Percentiles rank a stretch among this genome's conserved stretches.
phyloP scores from a whole-genome alignment of 2,888 invertebrate genomes.

The Blastobasis lacticolella region DNA sequence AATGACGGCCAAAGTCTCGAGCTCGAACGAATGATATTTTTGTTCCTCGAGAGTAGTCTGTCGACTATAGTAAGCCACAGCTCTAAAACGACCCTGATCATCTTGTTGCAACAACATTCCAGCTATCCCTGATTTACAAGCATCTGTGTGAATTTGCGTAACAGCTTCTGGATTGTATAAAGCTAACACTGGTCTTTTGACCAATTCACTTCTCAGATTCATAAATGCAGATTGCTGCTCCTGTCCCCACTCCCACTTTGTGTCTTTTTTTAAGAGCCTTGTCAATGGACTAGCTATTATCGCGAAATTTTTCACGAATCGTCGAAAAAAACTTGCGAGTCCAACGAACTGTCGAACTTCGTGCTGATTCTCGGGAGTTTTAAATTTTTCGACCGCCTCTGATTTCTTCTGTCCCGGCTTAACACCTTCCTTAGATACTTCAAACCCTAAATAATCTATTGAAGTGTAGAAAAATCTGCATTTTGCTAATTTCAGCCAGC shows the following conservation, averaged over 20 bases:
- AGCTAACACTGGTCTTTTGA: background rate
- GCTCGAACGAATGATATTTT: slow-evolving; percentile 27
- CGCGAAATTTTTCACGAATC: slow-evolving; percentile 16
- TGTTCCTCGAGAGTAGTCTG: slow-evolving; percentile 25
- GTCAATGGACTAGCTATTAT: slow-evolving; percentile 7
- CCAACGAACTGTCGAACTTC: slow-evolving; percentile 23
- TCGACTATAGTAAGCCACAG: slow-evolving; percentile 26
- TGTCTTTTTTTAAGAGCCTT: slow-evolving; percentile 1
- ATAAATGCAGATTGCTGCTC: background rate
- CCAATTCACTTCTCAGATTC: background rate
- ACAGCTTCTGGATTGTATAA: slow-evolving; percentile 6
- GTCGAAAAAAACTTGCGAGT: slow-evolving; percentile 19
- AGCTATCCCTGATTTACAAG: slow-evolving; percentile 23
- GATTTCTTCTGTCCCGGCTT: slow-evolving; percentile 7
- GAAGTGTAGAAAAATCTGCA: background rate
- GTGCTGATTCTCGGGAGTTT: slow-evolving; percentile 15
- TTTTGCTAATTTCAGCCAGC: background rate
- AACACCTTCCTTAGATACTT: slow-evolving; percentile 5
- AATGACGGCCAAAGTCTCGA: slow-evolving; percentile 34
- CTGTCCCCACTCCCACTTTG: background rate
- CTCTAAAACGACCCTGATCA: slow-evolving; percentile 6
- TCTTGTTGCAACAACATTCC: slow-evolving; percentile 25
- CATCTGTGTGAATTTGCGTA: slow-evolving; percentile 31
- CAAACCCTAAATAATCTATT: slow-evolving; percentile 5
- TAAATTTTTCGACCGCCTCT: slow-evolving; percentile 19